Evolutionary conservation across 30 jellyfish, hydroid and myxozoan genomes (phyloP).

Genomic region (Aurelia coerulea): DNA sequence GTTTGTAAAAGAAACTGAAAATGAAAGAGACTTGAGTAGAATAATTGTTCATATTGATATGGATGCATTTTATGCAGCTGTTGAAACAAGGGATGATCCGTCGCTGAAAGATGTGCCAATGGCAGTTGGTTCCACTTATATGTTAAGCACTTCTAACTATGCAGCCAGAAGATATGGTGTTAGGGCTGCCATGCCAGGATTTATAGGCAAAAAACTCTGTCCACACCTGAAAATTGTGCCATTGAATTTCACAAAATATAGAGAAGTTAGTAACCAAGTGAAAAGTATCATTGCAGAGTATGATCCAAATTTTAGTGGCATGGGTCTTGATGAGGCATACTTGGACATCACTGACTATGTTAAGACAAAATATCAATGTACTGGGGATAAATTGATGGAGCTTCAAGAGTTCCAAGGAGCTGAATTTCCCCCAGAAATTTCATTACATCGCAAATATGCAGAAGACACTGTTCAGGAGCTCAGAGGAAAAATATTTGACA

Average conservation of each 20-base stretch:
- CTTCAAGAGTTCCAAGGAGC: background rate
- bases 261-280: conserved; percentile 76
- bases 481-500: conserved; percentile 55
- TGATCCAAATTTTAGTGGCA: conserved; percentile 85
- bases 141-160: conserved; percentile 95
- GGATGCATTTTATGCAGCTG: conserved; percentile 99
- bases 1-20: conserved; percentile 40
- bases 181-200: conserved; percentile 99
- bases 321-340: conserved; percentile 97
- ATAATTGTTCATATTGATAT: conserved; percentile 92
- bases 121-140: conserved; percentile 96
- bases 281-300: conserved; percentile 65
- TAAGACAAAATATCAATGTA: background rate
- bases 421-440: background rate
- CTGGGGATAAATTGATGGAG: background rate
- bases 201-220: conserved; percentile 94
- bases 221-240: conserved; percentile 90
- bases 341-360: conserved; percentile 88
- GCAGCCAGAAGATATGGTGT: conserved; percentile 95
- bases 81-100: conserved; percentile 94
- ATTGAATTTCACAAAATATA: conserved; percentile 77
- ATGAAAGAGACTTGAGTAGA: conserved; percentile 68
- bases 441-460: background rate
- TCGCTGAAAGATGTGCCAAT: conserved; percentile 81
- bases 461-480: conserved; percentile 83